Evolutionary conservation across 2,888 invertebrate genomes (phyloP), one percentile per base, ranked within the genome.

Genomic region (Dinocampus coccinellae): DNA sequence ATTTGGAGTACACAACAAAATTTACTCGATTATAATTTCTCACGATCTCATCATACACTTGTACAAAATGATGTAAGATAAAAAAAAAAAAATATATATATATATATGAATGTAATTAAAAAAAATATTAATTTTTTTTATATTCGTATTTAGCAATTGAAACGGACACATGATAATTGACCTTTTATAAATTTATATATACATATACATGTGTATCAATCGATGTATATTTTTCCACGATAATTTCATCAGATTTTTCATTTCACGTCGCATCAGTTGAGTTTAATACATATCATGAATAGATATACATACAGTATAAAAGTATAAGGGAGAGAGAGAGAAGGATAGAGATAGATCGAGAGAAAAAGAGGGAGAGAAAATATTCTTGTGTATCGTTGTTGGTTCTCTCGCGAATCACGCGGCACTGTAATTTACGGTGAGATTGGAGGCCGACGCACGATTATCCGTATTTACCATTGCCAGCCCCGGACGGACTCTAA

Each of bases 1-100:
- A 58, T 60, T 29, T 58, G 60, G 52, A 47, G 47, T 47, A 47
- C 39, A 76, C 69, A 76, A 76, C 69, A n/a, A n/a, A n/a, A n/a
- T n/a, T n/a, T n/a, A n/a, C n/a, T n/a, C n/a, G n/a, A n/a, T 75
- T 69, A 76, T 77, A 81, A 81, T 79, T 82, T 82, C 83, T 83
- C 82, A 82, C 79, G 83, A 81, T 82, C 80, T 76, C 66, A 47
- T 16, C 16, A 3, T n/a, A n/a, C n/a, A n/a, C 16, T 47, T 47
- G 13, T 4, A 11, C 13, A 6, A n/a, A 47, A n/a, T 13, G 47
- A 47, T 47, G n/a, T n/a, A n/a, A n/a, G n/a, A n/a, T n/a, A n/a
- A n/a, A n/a, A n/a, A n/a, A n/a, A n/a, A n/a, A n/a, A n/a, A n/a
- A n/a, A n/a, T n/a, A n/a, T n/a, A n/a, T n/a, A n/a, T n/a, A n/a